Base-by-base conservation (phyloP, 2,113 vertebrate genomes). In the Thunnus thynnus region DNA sequence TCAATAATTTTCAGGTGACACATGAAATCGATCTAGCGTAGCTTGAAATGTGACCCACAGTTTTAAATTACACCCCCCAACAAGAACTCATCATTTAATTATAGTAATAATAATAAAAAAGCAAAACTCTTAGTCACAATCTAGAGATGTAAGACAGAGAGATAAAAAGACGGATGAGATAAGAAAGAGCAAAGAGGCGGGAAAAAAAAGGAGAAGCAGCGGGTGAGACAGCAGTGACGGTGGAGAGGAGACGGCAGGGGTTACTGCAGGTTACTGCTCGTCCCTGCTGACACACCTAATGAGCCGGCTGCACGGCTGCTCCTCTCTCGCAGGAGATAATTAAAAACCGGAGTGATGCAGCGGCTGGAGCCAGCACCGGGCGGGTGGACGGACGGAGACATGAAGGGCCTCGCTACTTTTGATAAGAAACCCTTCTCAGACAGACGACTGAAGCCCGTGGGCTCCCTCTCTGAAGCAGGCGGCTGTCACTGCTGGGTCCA, bases 401-500 rank as follows among this genome's bases (percentile, higher is more conserved):
- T 55, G 72, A 60, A 67, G 17, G 67, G 74, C 71, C 62, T 57
- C 44, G 55, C 25, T 22, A 22, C 22, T 22, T 89, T 87, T 82
- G 86, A 88, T 86, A 87, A 72, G 76, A 51, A 52, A 46, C 47
- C 4, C 11, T 54, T 78, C 76, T 30, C 63, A 76, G 61, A 63
- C 76, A 55, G 65, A 80, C 82, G 81, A 78, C 90, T 82, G 48
- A 67, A 78, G 75, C 90, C 61, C 71, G 13, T 9, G 41, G 78
- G 57, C 62, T 67, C 68, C 64, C 13, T 41, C 68, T 69, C 13
- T 41, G 41, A 22, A 70, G 69, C 52, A 65, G 65, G 52, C 52
- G 54, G 74, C 46, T 70, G 68, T 76, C 80, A 22, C 69, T 18
- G 20, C 55, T 36, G 20, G 20, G 20, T 46, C 67, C n/a, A 3